phyloP scores from a whole-genome alignment of 2,888 invertebrate species.

The Platycnemis pennipes region DNA sequence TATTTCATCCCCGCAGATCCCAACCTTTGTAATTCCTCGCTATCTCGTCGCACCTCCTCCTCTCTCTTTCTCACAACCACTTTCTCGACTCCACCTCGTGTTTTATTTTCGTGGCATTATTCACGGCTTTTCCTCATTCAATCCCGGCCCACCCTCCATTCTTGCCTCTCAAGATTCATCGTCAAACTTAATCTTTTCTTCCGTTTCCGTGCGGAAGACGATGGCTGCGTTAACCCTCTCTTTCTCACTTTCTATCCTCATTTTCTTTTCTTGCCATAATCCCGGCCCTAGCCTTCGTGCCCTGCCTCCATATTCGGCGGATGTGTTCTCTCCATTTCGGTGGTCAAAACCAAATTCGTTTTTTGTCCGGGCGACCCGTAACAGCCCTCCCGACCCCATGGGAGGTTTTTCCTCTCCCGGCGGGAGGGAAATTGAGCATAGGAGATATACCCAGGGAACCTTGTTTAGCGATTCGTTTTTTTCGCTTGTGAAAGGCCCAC shows the following conservation, averaged over 20 bases:
- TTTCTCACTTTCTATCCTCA: neutral
- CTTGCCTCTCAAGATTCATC: neutral
- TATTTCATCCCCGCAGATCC: neutral
- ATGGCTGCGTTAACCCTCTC: neutral
- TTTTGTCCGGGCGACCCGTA: neutral
- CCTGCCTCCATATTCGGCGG: neutral
- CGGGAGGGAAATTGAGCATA: neutral
- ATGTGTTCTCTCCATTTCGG: neutral
- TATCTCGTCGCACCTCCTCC: neutral
- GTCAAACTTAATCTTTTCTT: neutral
- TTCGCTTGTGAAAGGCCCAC: neutral
- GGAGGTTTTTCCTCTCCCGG: neutral
- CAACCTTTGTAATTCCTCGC: neutral
- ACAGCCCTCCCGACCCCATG: neutral
- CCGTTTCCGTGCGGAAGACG: neutral
- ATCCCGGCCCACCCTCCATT: neutral
- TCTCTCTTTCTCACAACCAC: neutral
- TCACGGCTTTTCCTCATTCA: neutral
- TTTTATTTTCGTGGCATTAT: neutral
- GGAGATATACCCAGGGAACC: neutral
- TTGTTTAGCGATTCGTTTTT: neutral
- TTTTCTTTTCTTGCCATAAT: neutral
- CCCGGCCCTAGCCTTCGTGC: neutral
- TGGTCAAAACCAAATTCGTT: neutral
- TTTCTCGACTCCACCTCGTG: neutral